Evolutionary conservation across 2,888 invertebrate species (phyloP).

Genomic region (Dasypolia templi): DNA sequence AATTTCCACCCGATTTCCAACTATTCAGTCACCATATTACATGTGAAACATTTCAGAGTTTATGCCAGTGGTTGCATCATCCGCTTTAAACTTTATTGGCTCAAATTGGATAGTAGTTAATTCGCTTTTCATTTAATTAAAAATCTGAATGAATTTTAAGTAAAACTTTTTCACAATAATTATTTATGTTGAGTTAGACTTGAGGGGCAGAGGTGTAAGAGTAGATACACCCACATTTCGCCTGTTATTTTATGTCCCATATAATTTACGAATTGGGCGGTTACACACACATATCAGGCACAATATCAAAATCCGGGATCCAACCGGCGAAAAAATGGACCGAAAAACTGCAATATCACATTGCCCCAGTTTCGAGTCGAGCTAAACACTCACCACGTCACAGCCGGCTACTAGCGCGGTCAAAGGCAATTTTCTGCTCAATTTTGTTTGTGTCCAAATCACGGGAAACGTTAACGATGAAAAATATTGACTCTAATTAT

Average conservation of each 20-base stretch:
- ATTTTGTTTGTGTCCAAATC: slow-evolving; percentile 46
- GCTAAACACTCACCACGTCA: slow-evolving; percentile 25
- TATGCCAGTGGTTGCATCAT: background rate
- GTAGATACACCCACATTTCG: background rate
- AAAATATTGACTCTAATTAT: slow-evolving; percentile 57
- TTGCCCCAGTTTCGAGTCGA: slow-evolving; percentile 4
- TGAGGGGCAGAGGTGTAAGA: background rate
- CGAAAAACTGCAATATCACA: slow-evolving; percentile 39
- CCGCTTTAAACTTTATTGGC: slow-evolving; percentile 4
- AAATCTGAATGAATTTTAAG: background rate
- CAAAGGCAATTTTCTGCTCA: slow-evolving; percentile 46
- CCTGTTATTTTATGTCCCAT: background rate
- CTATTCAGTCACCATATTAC: background rate
- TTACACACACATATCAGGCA: background rate
- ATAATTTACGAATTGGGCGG: too few species aligned
- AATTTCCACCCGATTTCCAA: slow-evolving; percentile 3
- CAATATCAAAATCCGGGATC: background rate
- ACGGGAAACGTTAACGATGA: slow-evolving; percentile 44
- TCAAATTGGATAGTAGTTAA: slow-evolving; percentile 6
- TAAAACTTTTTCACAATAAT: background rate
- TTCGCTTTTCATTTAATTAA: background rate
- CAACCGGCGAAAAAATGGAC: slow-evolving; percentile 12
- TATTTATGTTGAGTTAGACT: background rate
- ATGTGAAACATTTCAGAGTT: slow-evolving; percentile 3
- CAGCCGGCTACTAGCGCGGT: slow-evolving; percentile 19